phyloP scores from a whole-genome alignment of 2,113 vertebrate genomes.

The Coturnix japonica region DNA sequence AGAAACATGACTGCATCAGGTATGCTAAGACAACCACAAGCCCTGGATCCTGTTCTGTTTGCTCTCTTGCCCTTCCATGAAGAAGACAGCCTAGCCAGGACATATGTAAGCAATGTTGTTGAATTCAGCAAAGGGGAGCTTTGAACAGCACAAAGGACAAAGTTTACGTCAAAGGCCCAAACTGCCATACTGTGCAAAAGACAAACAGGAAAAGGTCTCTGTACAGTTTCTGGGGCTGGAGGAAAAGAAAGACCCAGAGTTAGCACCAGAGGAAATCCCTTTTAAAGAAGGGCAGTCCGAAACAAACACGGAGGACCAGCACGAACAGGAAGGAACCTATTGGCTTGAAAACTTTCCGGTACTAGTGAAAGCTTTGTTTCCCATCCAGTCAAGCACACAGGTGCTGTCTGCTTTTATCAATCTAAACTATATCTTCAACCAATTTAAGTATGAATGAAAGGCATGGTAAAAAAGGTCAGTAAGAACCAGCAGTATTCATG shows the following conservation, averaged over 20 bases:
- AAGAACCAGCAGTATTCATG: background rate
- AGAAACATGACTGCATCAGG: background rate
- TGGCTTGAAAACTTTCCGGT: constrained; percentile 56
- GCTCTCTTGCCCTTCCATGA: background rate
- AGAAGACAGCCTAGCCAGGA: background rate
- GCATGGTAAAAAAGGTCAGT: background rate
- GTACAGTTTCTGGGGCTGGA: constrained; percentile 15
- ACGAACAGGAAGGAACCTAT: constrained; percentile 63
- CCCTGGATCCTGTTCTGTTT: background rate
- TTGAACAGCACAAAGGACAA: constrained; percentile 26
- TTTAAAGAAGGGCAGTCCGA: background rate
- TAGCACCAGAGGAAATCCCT: background rate
- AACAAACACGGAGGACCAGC: background rate
- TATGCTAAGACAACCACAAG: background rate
- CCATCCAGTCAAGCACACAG: constrained; percentile 24
- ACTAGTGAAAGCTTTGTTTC: constrained; percentile 53
- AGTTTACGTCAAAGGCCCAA: constrained; percentile 30
- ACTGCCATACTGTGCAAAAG: background rate
- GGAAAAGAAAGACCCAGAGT: background rate
- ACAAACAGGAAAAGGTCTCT: constrained; percentile 58
- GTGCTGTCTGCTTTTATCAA: background rate
- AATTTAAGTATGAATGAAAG: background rate
- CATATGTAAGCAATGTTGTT: background rate
- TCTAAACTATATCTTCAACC: background rate
- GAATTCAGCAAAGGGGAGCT: constrained; percentile 2